These are phyloP conservation scores for Bungarus multicinctus DNA, from an alignment of 2,113 vertebrate genomes.

Conservation along the genomic window DNA sequence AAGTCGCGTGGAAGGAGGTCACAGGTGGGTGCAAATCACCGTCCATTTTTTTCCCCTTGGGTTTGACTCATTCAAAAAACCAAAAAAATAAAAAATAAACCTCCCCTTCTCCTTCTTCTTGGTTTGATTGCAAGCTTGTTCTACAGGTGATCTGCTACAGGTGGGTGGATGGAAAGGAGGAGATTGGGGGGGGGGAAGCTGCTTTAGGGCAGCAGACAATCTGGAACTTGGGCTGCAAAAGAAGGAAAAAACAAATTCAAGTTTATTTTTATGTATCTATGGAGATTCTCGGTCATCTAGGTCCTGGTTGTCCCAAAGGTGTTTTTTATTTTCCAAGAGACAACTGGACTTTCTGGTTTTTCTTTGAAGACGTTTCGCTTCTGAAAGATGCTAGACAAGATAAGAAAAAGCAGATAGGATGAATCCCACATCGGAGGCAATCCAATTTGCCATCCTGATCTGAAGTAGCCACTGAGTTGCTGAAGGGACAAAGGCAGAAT, in stretches of 20 bases:
- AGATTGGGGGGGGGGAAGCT: background rate
- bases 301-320: no score
- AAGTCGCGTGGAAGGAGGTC: background rate
- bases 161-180: background rate
- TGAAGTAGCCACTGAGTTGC: no score
- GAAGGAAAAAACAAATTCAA: background rate
- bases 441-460: no score
- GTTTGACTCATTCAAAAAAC: background rate
- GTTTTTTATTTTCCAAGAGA: no score
- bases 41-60: background rate
- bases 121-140: slow-evolving; percentile 34
- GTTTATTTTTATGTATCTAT: background rate
- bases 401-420: background rate
- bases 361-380: no score
- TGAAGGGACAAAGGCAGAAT: background rate
- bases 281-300: no score
- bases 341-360: no score
- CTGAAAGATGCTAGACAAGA: background rate
- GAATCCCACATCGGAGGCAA: no score
- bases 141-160: slow-evolving; percentile 21
- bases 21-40: accelerated
- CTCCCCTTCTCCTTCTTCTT: slow-evolving; percentile 11
- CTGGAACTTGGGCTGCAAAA: background rate
- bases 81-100: background rate
- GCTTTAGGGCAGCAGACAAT: background rate